Evolutionary conservation across 37 sponge, comb jelly and placozoan species (phyloP).

Genomic region (Spongilla lacustris): DNA sequence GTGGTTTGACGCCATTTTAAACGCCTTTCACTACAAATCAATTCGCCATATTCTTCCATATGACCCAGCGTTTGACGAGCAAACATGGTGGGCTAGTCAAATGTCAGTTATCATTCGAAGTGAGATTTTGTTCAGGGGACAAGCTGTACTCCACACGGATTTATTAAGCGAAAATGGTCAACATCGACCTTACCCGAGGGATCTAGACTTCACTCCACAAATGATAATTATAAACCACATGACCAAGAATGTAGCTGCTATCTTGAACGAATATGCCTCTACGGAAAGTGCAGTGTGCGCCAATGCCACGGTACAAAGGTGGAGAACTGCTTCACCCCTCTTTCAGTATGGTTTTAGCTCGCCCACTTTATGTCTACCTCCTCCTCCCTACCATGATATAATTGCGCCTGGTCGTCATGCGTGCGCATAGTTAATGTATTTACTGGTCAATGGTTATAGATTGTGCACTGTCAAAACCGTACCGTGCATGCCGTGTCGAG

Average conservation of each 20-base stretch:
- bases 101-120: neutral
- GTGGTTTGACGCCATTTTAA: neutral
- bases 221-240: neutral
- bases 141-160: neutral
- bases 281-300: neutral
- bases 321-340: neutral
- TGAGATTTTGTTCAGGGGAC: constrained; percentile 5
- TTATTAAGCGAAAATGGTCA: neutral
- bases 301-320: neutral
- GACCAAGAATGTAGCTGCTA: neutral
- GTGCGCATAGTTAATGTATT: no score
- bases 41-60: constrained; percentile 15
- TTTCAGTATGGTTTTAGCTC: neutral
- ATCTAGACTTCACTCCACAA: neutral
- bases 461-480: no score
- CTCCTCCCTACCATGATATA: neutral
- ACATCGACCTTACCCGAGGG: constrained; percentile 10
- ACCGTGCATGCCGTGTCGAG: no score
- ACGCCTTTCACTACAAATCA: constrained; percentile 12
- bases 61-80: neutral
- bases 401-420: neutral
- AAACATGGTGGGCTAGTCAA: neutral
- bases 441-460: no score
- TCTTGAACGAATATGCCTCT: neutral
- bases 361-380: neutral